phyloP scores from a whole-genome alignment of 2,797 vertebrate species.

The Lateolabrax maculatus region DNA sequence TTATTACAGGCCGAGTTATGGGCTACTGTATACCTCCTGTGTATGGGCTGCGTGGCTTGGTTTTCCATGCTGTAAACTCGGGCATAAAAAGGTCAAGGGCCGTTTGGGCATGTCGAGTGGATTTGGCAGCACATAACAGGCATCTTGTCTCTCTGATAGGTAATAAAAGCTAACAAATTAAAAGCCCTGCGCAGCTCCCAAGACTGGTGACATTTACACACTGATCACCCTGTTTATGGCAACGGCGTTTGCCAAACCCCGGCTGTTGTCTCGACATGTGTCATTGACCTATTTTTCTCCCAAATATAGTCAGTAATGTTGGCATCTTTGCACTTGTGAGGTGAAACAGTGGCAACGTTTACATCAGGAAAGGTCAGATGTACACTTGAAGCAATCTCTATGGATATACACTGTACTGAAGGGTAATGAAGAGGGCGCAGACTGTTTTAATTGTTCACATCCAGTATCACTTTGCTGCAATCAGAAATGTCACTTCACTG shows the following conservation, averaged over 20 bases:
- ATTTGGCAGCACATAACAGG: slow-evolving; percentile 78
- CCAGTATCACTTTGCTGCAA: slow-evolving; percentile 25
- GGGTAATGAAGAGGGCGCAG: not conserved
- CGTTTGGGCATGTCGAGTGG: slow-evolving; percentile 68
- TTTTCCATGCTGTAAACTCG: slow-evolving; percentile 71
- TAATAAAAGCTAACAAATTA: slow-evolving; percentile 81
- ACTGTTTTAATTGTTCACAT: slow-evolving; percentile 21
- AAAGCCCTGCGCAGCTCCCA: slow-evolving; percentile 70
- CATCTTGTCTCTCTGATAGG: slow-evolving; percentile 74
- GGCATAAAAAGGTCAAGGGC: slow-evolving; percentile 79
- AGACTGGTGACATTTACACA: slow-evolving; percentile 76
- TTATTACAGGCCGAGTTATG: slow-evolving; percentile 66
- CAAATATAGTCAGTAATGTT: slow-evolving; percentile 70
- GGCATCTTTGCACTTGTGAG: slow-evolving; percentile 39
- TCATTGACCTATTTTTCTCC: slow-evolving; percentile 72
- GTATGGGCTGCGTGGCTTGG: slow-evolving; percentile 27
- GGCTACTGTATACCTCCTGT: slow-evolving; percentile 52
- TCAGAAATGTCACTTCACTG: slow-evolving; percentile 35
- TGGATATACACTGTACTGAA: not conserved
- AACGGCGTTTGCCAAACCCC: slow-evolving; percentile 68
- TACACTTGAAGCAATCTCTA: slow-evolving; percentile 4
- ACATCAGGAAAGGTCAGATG: slow-evolving; percentile 48
- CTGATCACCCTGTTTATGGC: slow-evolving; percentile 72
- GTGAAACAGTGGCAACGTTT: slow-evolving; percentile 12
- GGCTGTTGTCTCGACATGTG: slow-evolving; percentile 63